phyloP scores from a whole-genome alignment of 2,888 invertebrate genomes.

The Phlogophora meticulosa region DNA sequence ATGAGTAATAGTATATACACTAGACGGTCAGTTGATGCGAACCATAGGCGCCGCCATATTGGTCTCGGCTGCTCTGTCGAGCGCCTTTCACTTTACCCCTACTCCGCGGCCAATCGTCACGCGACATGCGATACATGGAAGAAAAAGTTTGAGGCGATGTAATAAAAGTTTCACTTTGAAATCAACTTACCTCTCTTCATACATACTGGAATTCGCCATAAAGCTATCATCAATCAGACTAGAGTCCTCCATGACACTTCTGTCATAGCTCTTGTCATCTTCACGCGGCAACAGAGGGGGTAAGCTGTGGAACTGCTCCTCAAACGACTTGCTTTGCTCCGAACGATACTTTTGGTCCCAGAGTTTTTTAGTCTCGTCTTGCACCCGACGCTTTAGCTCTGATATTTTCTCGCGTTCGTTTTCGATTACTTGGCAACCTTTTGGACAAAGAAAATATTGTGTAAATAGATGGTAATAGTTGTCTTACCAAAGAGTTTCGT shows the following conservation, averaged over 20 bases:
- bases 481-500: too few relatives aligned
- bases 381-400: slow-evolving; percentile 96
- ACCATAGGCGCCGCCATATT: too few relatives aligned
- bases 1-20: too few relatives aligned
- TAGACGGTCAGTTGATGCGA: too few relatives aligned
- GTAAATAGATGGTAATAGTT: too few relatives aligned
- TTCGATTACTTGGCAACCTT: slow-evolving; percentile 97
- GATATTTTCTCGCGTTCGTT: slow-evolving; percentile 97
- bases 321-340: slow-evolving; percentile 72
- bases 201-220: slow-evolving; percentile 80
- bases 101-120: too few relatives aligned
- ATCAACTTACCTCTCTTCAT: slow-evolving; percentile 84
- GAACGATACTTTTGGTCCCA: slow-evolving; percentile 92
- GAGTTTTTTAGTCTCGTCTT: slow-evolving; percentile 96
- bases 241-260: slow-evolving; percentile 72
- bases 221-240: slow-evolving; percentile 80
- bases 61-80: too few relatives aligned
- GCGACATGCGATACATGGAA: too few relatives aligned
- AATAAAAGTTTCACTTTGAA: too few relatives aligned
- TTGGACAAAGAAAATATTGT: too few relatives aligned
- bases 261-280: slow-evolving; percentile 61
- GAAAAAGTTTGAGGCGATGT: too few relatives aligned
- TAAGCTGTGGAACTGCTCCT: slow-evolving; percentile 73
- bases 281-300: slow-evolving; percentile 53
- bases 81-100: too few relatives aligned